These are phyloP conservation scores for Fabriciana adippe DNA, from an alignment of 2,888 invertebrate genomes.

Conservation along the genomic window DNA sequence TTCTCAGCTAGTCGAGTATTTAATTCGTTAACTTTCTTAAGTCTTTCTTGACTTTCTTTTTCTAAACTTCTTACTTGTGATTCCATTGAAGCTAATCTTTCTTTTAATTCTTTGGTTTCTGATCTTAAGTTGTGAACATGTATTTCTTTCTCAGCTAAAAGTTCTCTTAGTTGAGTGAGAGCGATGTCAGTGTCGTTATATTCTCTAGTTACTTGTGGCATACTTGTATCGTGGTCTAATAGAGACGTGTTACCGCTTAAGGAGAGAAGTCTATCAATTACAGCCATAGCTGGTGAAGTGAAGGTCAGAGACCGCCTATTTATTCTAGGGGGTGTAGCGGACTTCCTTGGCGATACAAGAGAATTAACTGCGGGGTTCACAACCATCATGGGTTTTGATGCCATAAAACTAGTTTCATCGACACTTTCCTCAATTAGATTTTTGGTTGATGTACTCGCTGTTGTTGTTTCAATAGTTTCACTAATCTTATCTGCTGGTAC, in stretches of 20 bases:
- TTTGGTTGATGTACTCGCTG: constrained; percentile 29
- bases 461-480: neutral
- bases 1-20: constrained; percentile 67
- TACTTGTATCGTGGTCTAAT: constrained; percentile 53
- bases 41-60: constrained; percentile 58
- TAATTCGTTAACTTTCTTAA: constrained; percentile 65
- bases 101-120: constrained; percentile 74
- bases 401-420: constrained; percentile 55
- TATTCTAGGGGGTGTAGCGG: constrained; percentile 59
- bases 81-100: constrained; percentile 67
- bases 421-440: constrained; percentile 48
- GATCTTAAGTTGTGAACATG: constrained; percentile 76
- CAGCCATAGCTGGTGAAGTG: constrained; percentile 78
- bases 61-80: constrained; percentile 65
- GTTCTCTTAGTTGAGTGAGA: constrained; percentile 72
- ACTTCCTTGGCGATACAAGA: constrained; percentile 59
- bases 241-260: constrained; percentile 66
- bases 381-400: constrained; percentile 73
- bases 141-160: constrained; percentile 81
- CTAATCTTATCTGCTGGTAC: neutral
- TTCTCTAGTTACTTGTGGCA: constrained; percentile 52
- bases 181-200: constrained; percentile 65
- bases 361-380: constrained; percentile 73
- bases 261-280: constrained; percentile 76
- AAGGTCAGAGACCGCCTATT: constrained; percentile 71